Percentiles rank a stretch among this genome's conserved stretches.
phyloP scores from a whole-genome alignment of 2,113 vertebrate species.

The Athene noctua region DNA sequence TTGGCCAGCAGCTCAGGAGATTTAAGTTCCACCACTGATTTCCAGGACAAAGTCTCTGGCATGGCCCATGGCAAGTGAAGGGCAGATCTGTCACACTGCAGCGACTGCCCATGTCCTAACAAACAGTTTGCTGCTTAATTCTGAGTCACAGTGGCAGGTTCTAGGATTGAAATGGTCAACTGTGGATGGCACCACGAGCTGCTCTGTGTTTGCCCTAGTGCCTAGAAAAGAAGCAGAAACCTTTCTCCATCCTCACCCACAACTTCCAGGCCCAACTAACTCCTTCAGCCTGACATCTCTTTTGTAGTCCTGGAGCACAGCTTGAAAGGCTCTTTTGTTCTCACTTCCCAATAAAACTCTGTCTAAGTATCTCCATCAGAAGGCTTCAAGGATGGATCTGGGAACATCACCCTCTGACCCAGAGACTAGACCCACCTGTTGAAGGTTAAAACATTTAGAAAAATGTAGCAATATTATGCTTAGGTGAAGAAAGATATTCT shows the following conservation, averaged over 20 bases:
- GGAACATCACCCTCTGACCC: not conserved
- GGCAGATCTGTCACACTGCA: fast-evolving
- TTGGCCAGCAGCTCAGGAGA: not conserved
- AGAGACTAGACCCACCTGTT: not conserved
- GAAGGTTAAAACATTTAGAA: no score
- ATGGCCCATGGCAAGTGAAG: fast-evolving
- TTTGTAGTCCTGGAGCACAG: not conserved
- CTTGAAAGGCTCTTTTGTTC: not conserved
- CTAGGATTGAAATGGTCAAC: not conserved
- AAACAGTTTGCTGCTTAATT: not conserved
- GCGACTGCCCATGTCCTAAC: not conserved
- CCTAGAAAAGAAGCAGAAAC: not conserved
- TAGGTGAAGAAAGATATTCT: no score
- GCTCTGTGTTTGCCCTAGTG: not conserved
- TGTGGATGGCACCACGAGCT: not conserved
- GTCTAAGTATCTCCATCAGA: not conserved
- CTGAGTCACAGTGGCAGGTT: not conserved
- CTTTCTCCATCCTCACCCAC: not conserved
- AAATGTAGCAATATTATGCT: no score
- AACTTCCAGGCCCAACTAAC: not conserved
- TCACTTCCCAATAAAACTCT: not conserved
- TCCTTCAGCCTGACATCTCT: not conserved
- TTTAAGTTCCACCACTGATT: not conserved
- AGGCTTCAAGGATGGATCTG: not conserved
- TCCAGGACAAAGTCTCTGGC: not conserved